Conservation (phyloP, 2,888 invertebrate species). For the Cephonodes hylas region DNA sequence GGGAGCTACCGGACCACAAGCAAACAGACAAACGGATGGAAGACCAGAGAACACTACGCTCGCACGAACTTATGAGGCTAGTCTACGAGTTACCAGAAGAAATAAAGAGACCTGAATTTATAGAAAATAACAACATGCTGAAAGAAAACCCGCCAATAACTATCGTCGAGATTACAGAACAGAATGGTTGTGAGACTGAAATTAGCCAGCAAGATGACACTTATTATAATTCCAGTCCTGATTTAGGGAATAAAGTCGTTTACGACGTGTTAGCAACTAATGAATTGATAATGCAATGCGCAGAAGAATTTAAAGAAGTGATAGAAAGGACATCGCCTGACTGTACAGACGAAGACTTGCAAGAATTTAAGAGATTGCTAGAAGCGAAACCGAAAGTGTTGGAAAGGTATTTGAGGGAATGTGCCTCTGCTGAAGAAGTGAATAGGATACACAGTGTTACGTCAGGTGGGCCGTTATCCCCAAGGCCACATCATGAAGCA, state of each 20-base stretch:
- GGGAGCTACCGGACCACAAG: constrained; percentile 52
- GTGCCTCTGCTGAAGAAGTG: constrained; percentile 85
- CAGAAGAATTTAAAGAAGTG: constrained; percentile 65
- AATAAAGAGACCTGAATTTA: constrained; percentile 47
- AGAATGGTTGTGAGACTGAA: constrained; percentile 74
- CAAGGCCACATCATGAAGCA: constrained; percentile 73
- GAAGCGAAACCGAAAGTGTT: constrained; percentile 83
- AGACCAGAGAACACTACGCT: constrained; percentile 47
- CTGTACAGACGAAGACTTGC: constrained; percentile 67
- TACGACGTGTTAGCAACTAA: constrained; percentile 61
- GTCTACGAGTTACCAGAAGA: constrained; percentile 76
- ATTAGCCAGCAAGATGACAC: constrained; percentile 13
- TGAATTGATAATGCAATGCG: constrained; percentile 58
- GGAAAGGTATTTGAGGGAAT: constrained; percentile 89
- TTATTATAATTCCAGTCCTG: constrained; percentile 19
- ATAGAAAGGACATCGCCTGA: constrained; percentile 68
- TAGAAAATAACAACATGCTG: constrained; percentile 69
- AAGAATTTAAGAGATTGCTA: constrained; percentile 61
- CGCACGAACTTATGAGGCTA: constrained; percentile 71
- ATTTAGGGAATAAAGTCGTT: constrained; percentile 68
- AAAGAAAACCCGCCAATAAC: constrained; percentile 75
- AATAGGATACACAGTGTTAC: constrained; percentile 81
- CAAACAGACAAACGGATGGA: constrained; percentile 48
- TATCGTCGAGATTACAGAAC: constrained; percentile 72
- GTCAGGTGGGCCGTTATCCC: constrained; percentile 74